These are phyloP conservation scores for Takifugu flavidus DNA, from an alignment of 2,113 vertebrate species.

Conservation along the genomic window DNA sequence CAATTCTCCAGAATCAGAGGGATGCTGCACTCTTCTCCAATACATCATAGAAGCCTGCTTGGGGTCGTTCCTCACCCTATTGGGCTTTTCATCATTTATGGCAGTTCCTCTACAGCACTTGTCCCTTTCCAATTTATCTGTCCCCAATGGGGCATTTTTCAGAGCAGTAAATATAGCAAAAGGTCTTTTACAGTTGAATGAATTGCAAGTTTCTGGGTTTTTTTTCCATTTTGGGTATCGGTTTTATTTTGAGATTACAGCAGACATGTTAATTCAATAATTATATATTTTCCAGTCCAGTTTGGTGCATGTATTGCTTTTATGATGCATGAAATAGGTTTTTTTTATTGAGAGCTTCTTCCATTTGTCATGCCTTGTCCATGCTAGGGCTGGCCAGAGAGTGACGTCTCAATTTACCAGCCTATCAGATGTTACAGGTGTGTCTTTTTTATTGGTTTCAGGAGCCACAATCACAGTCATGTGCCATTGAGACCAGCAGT, in stretches of 20 bases:
- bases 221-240: no score
- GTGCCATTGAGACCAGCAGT: constrained; percentile 6
- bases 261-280: no score
- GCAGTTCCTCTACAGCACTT: background rate
- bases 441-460: constrained; percentile 27
- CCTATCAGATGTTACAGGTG: no score
- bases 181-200: no score
- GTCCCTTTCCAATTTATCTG: background rate
- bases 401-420: constrained; percentile 38
- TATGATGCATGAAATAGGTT: background rate
- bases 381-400: background rate
- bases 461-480: background rate
- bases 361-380: background rate
- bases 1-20: constrained; percentile 1
- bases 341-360: background rate
- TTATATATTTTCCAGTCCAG: no score
- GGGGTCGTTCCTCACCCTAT: constrained; percentile 8
- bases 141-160: background rate
- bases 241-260: no score
- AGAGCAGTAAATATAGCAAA: no score
- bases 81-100: constrained; percentile 23
- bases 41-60: constrained; percentile 28
- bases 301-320: no score
- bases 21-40: background rate
- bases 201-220: no score